Conservation (phyloP, 2,888 invertebrate species). For the Apamea monoglypha region DNA sequence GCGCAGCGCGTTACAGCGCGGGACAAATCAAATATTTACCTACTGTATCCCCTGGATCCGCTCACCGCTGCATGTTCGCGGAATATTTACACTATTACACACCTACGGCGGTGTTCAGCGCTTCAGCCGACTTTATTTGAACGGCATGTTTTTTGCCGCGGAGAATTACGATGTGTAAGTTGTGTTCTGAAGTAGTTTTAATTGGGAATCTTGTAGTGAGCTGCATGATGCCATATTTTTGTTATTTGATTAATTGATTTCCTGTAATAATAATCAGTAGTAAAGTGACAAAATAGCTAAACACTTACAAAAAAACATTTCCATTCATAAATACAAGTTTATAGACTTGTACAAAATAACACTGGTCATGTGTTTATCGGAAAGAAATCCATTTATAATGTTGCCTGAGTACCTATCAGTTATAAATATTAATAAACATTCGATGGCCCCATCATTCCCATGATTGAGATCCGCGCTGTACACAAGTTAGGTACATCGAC, state of each 20-base stretch:
- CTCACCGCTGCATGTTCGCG: slow-evolving; percentile 52
- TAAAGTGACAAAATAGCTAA: neutral
- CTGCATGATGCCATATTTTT: neutral
- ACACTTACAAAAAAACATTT: neutral
- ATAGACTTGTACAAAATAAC: neutral
- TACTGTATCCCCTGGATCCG: slow-evolving; percentile 46
- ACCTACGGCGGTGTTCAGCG: slow-evolving; percentile 34
- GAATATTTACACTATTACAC: slow-evolving; percentile 60
- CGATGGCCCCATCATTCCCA: slow-evolving; percentile 29
- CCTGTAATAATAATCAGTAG: neutral
- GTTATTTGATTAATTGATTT: neutral
- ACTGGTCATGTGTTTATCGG: slow-evolving; percentile 14
- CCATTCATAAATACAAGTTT: slow-evolving; percentile 1
- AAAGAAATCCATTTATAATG: slow-evolving; percentile 27
- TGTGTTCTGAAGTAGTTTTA: neutral
- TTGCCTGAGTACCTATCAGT: slow-evolving; percentile 11
- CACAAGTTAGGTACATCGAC: slow-evolving; percentile 14
- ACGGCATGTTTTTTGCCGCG: slow-evolving; percentile 20
- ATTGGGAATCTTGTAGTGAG: neutral
- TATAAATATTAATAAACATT: slow-evolving; percentile 47
- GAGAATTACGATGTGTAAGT: neutral
- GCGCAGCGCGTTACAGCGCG: slow-evolving; percentile 52
- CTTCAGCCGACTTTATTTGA: slow-evolving; percentile 41
- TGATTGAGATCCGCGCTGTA: slow-evolving; percentile 20
- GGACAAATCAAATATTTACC: slow-evolving; percentile 77